These are phyloP conservation scores for Crotalus horridus DNA, from an alignment of 2,113 vertebrate species.

Conservation along the genomic window DNA sequence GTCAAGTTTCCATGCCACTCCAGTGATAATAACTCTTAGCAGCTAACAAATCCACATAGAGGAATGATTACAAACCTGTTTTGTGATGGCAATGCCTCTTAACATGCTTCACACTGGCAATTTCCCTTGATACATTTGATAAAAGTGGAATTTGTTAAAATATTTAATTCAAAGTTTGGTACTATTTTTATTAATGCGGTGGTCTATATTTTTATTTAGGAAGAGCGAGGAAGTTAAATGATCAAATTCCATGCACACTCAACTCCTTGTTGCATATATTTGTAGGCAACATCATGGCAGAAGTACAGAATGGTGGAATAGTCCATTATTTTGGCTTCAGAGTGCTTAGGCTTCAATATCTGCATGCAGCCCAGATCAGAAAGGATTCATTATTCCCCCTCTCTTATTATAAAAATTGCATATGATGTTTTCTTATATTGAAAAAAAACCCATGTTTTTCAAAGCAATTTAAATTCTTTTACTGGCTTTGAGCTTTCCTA, in stretches of 20 bases:
- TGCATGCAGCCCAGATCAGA: background rate
- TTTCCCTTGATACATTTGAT: background rate
- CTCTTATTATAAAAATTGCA: background rate
- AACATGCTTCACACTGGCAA: background rate
- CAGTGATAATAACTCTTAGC: background rate
- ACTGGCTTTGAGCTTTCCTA: background rate
- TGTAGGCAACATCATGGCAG: background rate
- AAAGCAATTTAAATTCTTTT: background rate
- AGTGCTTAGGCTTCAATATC: background rate
- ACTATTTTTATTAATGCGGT: background rate
- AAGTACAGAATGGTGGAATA: background rate
- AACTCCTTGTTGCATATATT: background rate
- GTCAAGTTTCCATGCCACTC: background rate
- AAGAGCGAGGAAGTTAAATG: background rate
- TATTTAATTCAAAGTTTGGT: background rate
- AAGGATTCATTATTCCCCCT: background rate
- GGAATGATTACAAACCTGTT: background rate
- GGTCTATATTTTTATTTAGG: background rate
- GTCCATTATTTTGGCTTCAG: background rate
- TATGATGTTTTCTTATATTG: background rate
- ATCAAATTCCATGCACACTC: background rate
- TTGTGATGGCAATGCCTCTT: background rate
- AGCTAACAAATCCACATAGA: background rate
- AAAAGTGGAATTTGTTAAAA: background rate
- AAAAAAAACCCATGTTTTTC: background rate